Base-by-base conservation (phyloP, 2,113 vertebrate genomes). In the Euleptes europaea region DNA sequence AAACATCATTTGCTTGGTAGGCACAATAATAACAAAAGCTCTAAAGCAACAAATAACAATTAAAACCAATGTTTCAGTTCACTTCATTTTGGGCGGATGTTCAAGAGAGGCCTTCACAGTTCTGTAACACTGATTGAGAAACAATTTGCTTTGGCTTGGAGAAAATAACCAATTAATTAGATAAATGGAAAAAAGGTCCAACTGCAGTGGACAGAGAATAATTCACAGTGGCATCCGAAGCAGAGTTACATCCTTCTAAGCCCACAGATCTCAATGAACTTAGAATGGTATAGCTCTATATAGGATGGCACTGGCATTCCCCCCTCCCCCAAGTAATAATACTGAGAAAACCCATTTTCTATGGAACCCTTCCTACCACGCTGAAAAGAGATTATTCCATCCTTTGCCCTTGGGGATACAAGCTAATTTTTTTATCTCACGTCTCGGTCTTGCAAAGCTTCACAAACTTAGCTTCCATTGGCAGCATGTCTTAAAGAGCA, bases 11-110 rank as follows among this genome's bases (percentile, higher is more conserved):
- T 95, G 94, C 94, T 97, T 96, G 95, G 91, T 97, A 97, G 96
- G 95, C 97, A 98, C 96, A 97, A 97, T 95, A 63, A 97, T 96
- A 97, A 97, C 95, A 95, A 96, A 96, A 97, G 96, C 97, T 97
- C 94, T 96, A 97, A 96, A 97, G 95, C 97, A 97, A 97, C 97
- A 95, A 95, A 97, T 94, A 85, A 97, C 96, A 96, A 92, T 95
- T 94, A 95, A 80, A 96, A 97, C 96, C 92, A 73, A 95, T 93
- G 93, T 90, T 92, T 95, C 91, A 88, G 93, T 96, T 96, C 90
- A 93, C 93, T 95, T 94, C 92, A 94, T 93, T n/a, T 91, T 91
- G 95, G 94, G 95, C 92, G 93, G 91, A 91, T 91, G 93, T 94
- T 95, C 92, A 93, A 92, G 94, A 96, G 93, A 95, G 92, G 92